Percentiles rank a stretch among this genome's conserved stretches.
Conservation (phyloP, 2,888 invertebrate genomes). For the Aquatica leii region DNA sequence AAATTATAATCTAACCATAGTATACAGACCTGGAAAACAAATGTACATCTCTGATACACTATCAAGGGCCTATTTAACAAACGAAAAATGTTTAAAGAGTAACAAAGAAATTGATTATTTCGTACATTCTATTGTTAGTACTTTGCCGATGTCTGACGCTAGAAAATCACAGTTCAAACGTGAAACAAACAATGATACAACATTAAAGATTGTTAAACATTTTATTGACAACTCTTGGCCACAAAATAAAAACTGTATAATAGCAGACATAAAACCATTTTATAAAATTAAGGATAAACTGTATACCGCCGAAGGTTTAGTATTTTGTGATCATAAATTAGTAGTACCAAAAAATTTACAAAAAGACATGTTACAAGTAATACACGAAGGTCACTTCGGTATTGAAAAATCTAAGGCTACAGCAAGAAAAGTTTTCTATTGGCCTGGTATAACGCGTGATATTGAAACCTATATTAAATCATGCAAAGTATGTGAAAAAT, state of each 20-base stretch:
- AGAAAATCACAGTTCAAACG: background rate
- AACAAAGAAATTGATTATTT: background rate
- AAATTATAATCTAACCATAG: slow-evolving; percentile 4
- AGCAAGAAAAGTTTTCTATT: slow-evolving; percentile 31
- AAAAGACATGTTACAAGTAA: slow-evolving; percentile 29
- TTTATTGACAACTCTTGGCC: background rate
- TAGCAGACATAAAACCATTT: too few species aligned
- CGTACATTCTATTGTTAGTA: background rate
- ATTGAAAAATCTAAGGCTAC: slow-evolving; percentile 32
- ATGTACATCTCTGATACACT: slow-evolving; percentile 1
- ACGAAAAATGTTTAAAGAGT: background rate
- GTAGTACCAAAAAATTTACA: slow-evolving; percentile 30
- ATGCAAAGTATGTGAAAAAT: slow-evolving; percentile 19
- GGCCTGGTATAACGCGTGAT: slow-evolving; percentile 34
- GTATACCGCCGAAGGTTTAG: slow-evolving; percentile 22
- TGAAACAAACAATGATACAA: background rate
- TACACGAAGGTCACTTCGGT: slow-evolving; percentile 34
- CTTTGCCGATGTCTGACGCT: background rate
- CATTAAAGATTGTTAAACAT: background rate
- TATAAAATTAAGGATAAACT: slow-evolving; percentile 29
- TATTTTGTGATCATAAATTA: slow-evolving; percentile 34
- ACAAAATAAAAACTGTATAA: slow-evolving; percentile 24
- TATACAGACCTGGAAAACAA: background rate
- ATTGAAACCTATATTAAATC: slow-evolving; percentile 24
- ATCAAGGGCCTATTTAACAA: background rate